These are phyloP conservation scores for Lycocerus yunnanus DNA, from an alignment of 2,888 invertebrate species.

Conservation along the genomic window DNA sequence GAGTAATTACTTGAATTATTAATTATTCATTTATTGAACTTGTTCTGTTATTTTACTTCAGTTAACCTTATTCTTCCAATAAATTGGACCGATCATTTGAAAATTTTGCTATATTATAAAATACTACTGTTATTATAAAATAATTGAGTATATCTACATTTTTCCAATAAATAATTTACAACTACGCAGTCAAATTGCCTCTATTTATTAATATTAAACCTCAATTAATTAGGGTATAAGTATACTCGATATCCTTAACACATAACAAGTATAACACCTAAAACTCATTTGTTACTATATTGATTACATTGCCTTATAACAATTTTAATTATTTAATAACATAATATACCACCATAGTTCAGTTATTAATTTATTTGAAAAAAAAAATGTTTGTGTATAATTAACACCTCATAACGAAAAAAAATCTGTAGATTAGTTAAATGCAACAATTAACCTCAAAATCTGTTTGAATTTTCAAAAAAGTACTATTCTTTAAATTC, in stretches of 20 bases:
- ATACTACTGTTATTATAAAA: too few relatives aligned
- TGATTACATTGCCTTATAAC: neutral
- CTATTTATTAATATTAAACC: neutral
- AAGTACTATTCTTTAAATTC: too few relatives aligned
- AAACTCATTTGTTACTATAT: neutral
- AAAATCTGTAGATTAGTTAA: neutral
- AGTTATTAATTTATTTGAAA: neutral
- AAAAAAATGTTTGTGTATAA: neutral
- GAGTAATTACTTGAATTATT: neutral
- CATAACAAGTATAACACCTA: neutral
- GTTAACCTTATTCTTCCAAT: neutral
- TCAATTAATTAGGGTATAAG: neutral
- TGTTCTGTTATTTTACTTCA: neutral
- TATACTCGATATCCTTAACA: neutral
- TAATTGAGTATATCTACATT: neutral
- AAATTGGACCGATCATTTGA: neutral
- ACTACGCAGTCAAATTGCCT: neutral
- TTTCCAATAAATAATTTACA: neutral
- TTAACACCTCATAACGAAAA: neutral
- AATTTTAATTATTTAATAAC: neutral
- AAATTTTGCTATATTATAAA: neutral
- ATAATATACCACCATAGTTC: neutral
- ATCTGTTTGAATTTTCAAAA: too few relatives aligned
- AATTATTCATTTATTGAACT: neutral
- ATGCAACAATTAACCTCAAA: too few relatives aligned